Evolutionary conservation across 2,797 vertebrate genomes (phyloP), one percentile per base, ranked within the genome.

Genomic region (Cirrhinus molitorella): DNA sequence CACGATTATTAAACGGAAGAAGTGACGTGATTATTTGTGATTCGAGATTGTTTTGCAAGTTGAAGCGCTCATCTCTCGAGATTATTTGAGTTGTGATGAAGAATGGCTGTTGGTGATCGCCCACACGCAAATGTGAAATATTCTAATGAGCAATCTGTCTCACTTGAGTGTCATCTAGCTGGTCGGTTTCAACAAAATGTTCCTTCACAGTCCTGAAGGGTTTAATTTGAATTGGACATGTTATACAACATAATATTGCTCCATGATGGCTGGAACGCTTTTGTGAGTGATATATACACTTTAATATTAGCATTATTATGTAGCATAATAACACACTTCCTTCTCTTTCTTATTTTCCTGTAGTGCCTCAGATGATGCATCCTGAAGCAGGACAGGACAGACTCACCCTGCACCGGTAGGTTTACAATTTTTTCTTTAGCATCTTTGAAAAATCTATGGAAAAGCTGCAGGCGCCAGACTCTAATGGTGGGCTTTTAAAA

Each of bases 111-210:
- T 92, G 89, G 91, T 92, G 85, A 92, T 92, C 93, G 92, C 94
- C 93, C 94, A 95, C 93, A 90, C 91, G 89, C 92, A 92, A 94
- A 95, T 94, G 94, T 94, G 93, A 92, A 92, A 94, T 94, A 95
- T 95, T 94, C 93, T 95, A 94, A 94, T 95, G 93, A 95, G 94
- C 94, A 95, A 95, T 94, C 94, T 95, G 94, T 91, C 91, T 91
- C 87, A 66, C 87, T 90, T 92, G 90, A 93, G 92, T 89, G 90
- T 91, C 75, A 87, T 91, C 87, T 87, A 83, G 81, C 79, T 78
- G 79, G 85, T 85, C 83, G 81, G 68, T 86, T 88, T 86, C 75
- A 83, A 85, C 81, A 80, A 75, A 85, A 89, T 86, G 79, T 83
- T 68, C 45, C 76, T 53, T 85, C 76, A 73, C 73, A 79, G 63